Base-by-base conservation (phyloP, 2,797 vertebrate species). In the Sebastes itinus region DNA sequence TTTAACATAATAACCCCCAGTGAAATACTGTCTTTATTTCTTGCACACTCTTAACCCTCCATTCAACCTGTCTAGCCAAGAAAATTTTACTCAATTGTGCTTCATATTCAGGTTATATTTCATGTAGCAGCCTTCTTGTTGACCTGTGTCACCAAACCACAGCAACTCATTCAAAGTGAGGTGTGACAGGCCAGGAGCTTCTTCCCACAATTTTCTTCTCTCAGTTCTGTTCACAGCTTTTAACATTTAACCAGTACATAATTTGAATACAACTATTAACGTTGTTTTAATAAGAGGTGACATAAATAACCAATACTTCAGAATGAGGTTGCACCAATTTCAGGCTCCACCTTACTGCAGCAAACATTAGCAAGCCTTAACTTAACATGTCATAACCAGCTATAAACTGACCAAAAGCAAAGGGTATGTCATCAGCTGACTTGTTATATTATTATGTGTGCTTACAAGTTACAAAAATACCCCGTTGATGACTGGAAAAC, bases 71-170 rank as follows among this genome's bases (percentile, higher is more conserved):
- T 38, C 8, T 38, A 4, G 16, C 20, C 18, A 38, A 7, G 20
- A 33, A 14, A 18, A 18, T 52, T 72, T 65, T 7, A 66, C 55
- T 63, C 27, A 56, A n/a, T 70, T 27, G 5, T 72, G 56, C 28
- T 32, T 14, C 1, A 28, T 75, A 54, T 75, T 81, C 62, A 35
- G 63, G 14, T 20, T 61, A 7, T 68, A 22, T 80, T 77, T 67
- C 33, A 27, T 33, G 22, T 38, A 56, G 54, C 23, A 71, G 27
- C 22, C 46, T 18, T 49, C 20, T 56, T 59, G 52, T 70, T 61
- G 54, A 54, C 63, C 8, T 28, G 3, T 6, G 28, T 78, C 59
- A 33, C 55, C 13, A 56, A 81, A 81, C 27, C 38, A 60, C 27
- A 30, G 35, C 3, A 23, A 9, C 64, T 28, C 35, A 18, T 46